Evolutionary conservation across 2,113 vertebrate genomes (phyloP).

Genomic region (Cyanoliseus patagonus): DNA sequence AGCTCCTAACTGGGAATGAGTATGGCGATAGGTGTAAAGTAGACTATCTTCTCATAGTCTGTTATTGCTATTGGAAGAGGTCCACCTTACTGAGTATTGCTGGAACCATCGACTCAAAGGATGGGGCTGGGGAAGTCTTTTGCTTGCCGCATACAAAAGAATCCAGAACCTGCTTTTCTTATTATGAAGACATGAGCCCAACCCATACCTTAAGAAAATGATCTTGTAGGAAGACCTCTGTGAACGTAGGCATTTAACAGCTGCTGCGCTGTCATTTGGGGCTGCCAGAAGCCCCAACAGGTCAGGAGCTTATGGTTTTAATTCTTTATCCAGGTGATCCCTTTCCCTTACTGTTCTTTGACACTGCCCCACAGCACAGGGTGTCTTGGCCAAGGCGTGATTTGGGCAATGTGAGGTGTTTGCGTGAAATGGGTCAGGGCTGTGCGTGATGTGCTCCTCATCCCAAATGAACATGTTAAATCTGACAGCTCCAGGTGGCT

Average conservation of each 20-base stretch:
- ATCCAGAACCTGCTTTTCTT: slow-evolving; percentile 2
- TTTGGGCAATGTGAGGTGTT: not conserved
- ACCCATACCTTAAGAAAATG: not conserved
- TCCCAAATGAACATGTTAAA: not conserved
- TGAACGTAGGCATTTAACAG: not conserved
- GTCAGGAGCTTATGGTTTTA: not conserved
- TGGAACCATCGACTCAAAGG: not conserved
- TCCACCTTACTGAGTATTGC: not conserved
- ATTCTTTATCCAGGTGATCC: not conserved
- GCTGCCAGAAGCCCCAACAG: not conserved
- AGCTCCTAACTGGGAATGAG: not conserved
- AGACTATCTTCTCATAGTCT: not conserved
- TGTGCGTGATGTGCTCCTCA: not conserved
- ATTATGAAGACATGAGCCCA: not conserved
- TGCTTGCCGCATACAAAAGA: not conserved
- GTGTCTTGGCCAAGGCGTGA: not conserved
- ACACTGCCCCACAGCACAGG: not conserved
- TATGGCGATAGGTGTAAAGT: not conserved
- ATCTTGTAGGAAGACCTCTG: not conserved
- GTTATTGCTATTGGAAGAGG: not conserved
- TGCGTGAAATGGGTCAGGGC: not conserved
- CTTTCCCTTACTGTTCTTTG: rapidly evolving
- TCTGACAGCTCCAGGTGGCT: not conserved
- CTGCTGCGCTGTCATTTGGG: not conserved
- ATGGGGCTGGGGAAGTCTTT: not conserved